Evolutionary conservation across 1,140 invertebrate genomes (phyloP).

Genomic region (Drosophila willistoni): DNA sequence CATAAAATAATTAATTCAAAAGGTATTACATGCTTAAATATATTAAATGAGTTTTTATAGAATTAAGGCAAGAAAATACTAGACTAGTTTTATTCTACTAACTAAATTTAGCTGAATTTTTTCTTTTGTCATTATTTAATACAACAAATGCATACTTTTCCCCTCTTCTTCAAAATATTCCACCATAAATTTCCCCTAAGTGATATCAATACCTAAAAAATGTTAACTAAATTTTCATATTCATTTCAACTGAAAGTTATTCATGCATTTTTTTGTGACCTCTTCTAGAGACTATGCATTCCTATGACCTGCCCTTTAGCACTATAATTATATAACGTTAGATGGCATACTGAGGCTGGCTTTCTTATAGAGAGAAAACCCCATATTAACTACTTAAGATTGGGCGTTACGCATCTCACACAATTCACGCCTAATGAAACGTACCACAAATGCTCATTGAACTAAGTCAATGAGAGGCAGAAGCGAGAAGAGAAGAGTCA

Average conservation of each 20-base stretch:
- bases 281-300: slow-evolving; percentile 26
- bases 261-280: slow-evolving; percentile 7
- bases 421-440: slow-evolving; percentile 49
- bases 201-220: background rate
- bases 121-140: no score
- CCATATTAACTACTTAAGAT: slow-evolving; percentile 61
- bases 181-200: background rate
- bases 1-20: no score
- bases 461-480: slow-evolving; percentile 20
- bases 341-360: slow-evolving; percentile 3
- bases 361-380: slow-evolving; percentile 30
- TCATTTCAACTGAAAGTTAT: slow-evolving; percentile 6
- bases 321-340: slow-evolving; percentile 61
- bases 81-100: no score
- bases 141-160: no score
- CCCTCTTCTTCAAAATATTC: background rate
- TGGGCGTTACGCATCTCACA: slow-evolving; percentile 52
- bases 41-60: no score
- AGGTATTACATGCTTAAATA: no score
- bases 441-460: slow-evolving; percentile 44
- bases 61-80: no score
- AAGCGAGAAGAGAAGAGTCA: slow-evolving; percentile 19
- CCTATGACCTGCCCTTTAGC: slow-evolving; percentile 17
- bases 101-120: no score
- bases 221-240: slow-evolving; percentile 2